phyloP scores from a whole-genome alignment of 2,113 vertebrate genomes.

The Dendrocopos noguchii region DNA sequence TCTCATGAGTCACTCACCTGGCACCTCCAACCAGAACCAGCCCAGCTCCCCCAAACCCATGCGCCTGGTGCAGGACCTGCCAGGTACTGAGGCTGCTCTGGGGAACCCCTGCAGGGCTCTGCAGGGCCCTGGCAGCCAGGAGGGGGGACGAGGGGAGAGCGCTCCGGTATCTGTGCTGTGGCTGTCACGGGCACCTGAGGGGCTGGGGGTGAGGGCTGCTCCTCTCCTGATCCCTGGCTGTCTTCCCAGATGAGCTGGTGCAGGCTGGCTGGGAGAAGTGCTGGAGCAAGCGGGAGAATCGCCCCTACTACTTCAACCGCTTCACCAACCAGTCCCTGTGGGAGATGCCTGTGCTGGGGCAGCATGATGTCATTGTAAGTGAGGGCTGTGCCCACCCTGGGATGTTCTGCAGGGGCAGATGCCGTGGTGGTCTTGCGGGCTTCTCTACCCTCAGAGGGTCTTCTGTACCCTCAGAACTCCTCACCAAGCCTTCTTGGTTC shows the following conservation, averaged over 20 bases:
- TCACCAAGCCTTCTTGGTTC: accelerated
- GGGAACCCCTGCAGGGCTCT: not conserved
- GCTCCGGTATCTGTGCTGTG: not conserved
- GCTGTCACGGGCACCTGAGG: not conserved
- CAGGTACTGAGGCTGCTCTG: conserved; percentile 76
- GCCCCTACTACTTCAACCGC: conserved; percentile 96
- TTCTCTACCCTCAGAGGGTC: not conserved
- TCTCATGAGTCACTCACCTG: conserved; percentile 85
- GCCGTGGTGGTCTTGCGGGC: accelerated
- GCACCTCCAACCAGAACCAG: conserved; percentile 86
- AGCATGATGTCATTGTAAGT: conserved; percentile 98
- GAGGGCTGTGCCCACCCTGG: not conserved
- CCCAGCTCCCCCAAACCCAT: conserved; percentile 89
- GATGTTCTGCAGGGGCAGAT: not conserved
- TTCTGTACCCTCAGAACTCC: not conserved
- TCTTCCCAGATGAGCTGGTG: conserved; percentile 89
- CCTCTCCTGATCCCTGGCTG: not conserved
- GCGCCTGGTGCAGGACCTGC: conserved; percentile 90
- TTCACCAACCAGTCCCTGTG: conserved; percentile 99
- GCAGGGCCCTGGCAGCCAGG: not conserved
- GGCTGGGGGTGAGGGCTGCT: not conserved
- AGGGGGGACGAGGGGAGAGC: too few relatives aligned
- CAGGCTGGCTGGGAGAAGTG: conserved; percentile 98
- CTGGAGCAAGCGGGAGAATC: conserved; percentile 96
- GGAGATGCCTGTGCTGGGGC: conserved; percentile 96